These are phyloP conservation scores for Troilus luridus DNA, from an alignment of 2,888 invertebrate species.

Conservation along the genomic window DNA sequence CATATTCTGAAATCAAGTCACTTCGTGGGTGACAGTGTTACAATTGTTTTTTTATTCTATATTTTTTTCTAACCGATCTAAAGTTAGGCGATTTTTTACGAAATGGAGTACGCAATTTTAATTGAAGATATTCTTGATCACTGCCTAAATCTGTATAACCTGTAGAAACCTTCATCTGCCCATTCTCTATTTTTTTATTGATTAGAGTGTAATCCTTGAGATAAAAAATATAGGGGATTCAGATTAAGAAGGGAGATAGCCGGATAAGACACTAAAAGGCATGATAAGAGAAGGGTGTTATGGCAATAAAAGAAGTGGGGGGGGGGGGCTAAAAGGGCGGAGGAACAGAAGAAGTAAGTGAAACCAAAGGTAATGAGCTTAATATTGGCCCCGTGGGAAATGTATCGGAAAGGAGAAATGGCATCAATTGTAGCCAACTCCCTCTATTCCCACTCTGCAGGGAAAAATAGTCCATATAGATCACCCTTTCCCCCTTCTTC, in stretches of 20 bases:
- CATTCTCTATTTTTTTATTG: too few relatives aligned
- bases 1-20: too few relatives aligned
- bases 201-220: too few relatives aligned
- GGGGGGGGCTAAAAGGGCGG: neutral
- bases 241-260: neutral
- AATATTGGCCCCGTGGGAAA: constrained; percentile 42
- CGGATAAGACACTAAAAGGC: neutral
- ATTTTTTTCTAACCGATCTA: too few relatives aligned
- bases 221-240: neutral
- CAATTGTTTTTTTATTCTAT: too few relatives aligned
- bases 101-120: too few relatives aligned
- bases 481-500: neutral
- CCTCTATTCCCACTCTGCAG: constrained; percentile 27
- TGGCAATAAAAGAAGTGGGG: constrained; percentile 26
- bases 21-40: too few relatives aligned
- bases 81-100: too few relatives aligned
- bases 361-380: constrained; percentile 48
- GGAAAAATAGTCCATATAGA: constrained; percentile 42
- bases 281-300: constrained; percentile 16
- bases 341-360: constrained; percentile 29
- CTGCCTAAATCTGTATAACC: too few relatives aligned
- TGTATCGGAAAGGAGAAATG: constrained; percentile 48
- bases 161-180: too few relatives aligned
- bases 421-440: constrained; percentile 49
- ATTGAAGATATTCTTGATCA: too few relatives aligned